Evolutionary conservation across 2,888 invertebrate genomes (phyloP), one percentile per base, ranked within the genome.

Genomic region (Hemithea aestivaria): DNA sequence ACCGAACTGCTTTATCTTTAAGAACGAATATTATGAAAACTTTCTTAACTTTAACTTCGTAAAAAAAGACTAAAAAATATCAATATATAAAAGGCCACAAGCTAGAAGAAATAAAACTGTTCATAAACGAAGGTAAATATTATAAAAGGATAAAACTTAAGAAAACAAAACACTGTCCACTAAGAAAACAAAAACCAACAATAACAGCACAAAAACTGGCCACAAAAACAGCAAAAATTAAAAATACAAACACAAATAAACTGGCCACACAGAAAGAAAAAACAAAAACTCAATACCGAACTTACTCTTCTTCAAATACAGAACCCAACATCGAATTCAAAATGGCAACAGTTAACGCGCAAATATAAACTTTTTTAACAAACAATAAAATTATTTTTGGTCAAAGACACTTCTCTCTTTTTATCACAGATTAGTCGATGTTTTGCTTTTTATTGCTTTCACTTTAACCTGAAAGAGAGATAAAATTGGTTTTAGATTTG

Each of bases 281-380:
- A 10, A 7, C 7, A 26, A 10, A 30, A 28, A 12, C 22, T 22
- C 7, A 8, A 20, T 12, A 10, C 3, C 46, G 58, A 56, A 81
- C 81, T 83, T 83, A 84, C 84, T 80, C 63, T 73, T 83, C 74
- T 64, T 63, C 45, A 56, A 53, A 67, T 68, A 66, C 63, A 58
- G 57, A 71, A 77, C 73, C 70, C 79, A 78, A 81, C 83, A 80
- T 84, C 73, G 80, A 83, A 72, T 64, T 70, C 58, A 66, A 55
- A 46, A 46, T 40, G 62, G 80, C 81, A 83, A 84, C 81, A 73
- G 62, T 51, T 56, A 84, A 83, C 81, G 68, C 80, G 79, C 80
- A 65, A 63, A 61, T 70, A 62, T 54, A 48, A 40, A 44, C 28
- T 46, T 45, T 51, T n/a, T 43, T 48, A 56, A 58, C 44, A 33